phyloP scores from a whole-genome alignment of 2,113 vertebrate genomes.

The Brachyistius frenatus region DNA sequence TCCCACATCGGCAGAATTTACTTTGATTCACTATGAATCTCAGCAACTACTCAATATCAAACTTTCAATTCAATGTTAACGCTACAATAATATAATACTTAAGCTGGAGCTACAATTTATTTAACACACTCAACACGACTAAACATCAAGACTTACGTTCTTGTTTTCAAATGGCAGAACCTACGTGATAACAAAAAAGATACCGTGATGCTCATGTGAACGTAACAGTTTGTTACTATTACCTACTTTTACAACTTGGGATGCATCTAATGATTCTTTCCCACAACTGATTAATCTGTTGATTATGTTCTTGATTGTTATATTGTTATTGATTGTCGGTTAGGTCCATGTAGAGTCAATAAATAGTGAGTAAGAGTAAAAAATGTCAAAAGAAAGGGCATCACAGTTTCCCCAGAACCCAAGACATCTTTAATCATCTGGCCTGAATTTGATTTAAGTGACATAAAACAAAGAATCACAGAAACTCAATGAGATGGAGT shows the following conservation, averaged over 20 bases:
- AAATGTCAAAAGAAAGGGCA: background rate
- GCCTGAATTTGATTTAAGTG: background rate
- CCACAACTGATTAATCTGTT: no score
- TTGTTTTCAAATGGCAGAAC: constrained; percentile 57
- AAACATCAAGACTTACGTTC: constrained; percentile 66
- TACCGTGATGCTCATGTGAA: constrained; percentile 19
- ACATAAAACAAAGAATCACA: no score
- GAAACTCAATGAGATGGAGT: no score
- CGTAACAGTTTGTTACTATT: background rate
- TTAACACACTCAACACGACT: constrained; percentile 25
- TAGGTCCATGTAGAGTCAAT: no score
- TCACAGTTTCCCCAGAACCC: background rate
- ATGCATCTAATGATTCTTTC: background rate
- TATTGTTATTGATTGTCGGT: no score
- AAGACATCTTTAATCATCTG: background rate
- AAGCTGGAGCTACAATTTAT: background rate
- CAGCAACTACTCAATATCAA: constrained; percentile 2
- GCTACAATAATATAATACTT: background rate
- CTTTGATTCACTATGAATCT: constrained; percentile 25
- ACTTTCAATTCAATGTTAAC: constrained; percentile 14
- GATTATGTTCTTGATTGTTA: no score
- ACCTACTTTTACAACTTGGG: background rate
- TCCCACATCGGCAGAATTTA: constrained; percentile 30
- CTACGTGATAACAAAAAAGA: constrained; percentile 54
- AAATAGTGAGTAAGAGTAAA: background rate